phyloP scores from a whole-genome alignment of 2,113 vertebrate genomes.

The Cavia porcellus region DNA sequence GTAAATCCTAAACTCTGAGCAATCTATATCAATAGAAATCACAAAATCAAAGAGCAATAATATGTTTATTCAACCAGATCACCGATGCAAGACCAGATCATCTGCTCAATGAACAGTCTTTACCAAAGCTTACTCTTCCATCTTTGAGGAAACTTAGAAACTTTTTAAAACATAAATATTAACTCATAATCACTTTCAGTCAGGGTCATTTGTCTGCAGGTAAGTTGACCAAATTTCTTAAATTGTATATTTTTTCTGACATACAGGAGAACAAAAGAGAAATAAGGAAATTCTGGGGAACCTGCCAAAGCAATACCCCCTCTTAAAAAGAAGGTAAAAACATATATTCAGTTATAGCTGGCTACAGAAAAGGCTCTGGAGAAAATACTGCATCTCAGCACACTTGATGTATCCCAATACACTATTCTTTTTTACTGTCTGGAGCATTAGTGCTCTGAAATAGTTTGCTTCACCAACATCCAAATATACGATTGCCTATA shows the following conservation, averaged over 20 bases:
- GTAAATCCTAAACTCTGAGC: background rate
- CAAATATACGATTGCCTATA: slow-evolving; percentile 29
- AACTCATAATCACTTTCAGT: background rate
- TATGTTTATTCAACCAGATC: background rate
- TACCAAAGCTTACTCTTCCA: background rate
- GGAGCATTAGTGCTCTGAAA: slow-evolving; percentile 3
- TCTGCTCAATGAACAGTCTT: background rate
- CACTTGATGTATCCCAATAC: background rate
- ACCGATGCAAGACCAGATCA: background rate
- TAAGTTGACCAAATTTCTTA: background rate
- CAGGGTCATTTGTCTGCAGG: background rate
- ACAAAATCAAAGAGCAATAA: background rate
- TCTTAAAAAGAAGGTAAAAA: background rate
- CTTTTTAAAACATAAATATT: background rate
- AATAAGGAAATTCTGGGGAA: slow-evolving; percentile 34
- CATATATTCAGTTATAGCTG: background rate
- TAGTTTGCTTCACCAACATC: slow-evolving; percentile 26
- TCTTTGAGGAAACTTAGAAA: background rate
- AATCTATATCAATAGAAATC: slow-evolving; percentile 44
- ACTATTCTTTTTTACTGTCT: background rate
- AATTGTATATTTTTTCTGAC: background rate
- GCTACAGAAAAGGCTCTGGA: background rate
- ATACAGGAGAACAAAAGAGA: background rate
- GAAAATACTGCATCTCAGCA: background rate
- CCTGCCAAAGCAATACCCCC: background rate